Conservation (phyloP, 2,797 vertebrate species). For the Dipus sagitta region DNA sequence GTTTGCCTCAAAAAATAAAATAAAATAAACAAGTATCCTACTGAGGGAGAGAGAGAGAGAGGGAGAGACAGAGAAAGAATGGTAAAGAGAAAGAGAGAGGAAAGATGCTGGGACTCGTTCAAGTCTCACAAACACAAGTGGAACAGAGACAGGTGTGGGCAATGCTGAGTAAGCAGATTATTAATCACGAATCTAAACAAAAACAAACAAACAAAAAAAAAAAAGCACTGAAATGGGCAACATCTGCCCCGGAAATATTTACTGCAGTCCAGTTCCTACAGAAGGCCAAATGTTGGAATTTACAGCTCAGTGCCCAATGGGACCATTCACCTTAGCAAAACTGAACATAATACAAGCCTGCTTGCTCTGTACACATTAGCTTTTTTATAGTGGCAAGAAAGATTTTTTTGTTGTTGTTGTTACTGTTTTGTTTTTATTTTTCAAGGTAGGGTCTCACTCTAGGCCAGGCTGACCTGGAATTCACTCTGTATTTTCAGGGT, state of each 20-base stretch:
- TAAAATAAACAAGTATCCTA: neutral
- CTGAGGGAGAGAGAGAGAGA: too few species aligned
- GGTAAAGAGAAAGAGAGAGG: too few species aligned
- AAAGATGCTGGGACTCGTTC: neutral
- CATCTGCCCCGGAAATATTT: neutral
- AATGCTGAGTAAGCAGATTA: constrained; percentile 3
- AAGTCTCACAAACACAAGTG: neutral
- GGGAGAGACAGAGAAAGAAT: neutral
- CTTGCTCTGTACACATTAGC: neutral
- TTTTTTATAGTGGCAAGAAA: neutral
- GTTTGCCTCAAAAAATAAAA: too few species aligned
- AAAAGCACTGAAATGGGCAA: neutral
- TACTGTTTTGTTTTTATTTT: too few species aligned
- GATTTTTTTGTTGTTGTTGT: neutral
- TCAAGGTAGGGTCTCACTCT: too few species aligned
- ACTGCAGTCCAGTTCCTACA: neutral
- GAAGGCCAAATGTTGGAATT: neutral
- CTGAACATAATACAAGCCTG: neutral
- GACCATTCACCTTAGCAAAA: constrained; percentile 39
- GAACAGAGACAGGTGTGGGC: constrained; percentile 25
- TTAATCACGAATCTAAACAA: constrained; percentile 47
- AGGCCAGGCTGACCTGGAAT: too few species aligned
- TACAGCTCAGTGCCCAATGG: neutral
- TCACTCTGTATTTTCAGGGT: too few species aligned
- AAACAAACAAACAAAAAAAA: neutral